Evolutionary conservation across 2,797 vertebrate species (phyloP).

Genomic region (Takifugu rubripes): DNA sequence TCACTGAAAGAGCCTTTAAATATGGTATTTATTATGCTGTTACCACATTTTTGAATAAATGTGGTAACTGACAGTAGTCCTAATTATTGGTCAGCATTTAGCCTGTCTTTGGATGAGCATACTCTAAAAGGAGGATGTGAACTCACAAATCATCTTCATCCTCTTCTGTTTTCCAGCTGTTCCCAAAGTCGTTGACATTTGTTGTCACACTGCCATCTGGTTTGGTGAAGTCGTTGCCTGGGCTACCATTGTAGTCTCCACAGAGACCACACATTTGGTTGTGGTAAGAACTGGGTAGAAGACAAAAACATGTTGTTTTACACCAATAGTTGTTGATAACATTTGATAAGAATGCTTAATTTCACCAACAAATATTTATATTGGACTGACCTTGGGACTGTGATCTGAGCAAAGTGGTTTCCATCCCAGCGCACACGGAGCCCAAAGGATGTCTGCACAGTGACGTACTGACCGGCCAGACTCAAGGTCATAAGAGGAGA

Average conservation of each 20-base stretch:
- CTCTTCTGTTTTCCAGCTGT: conserved; percentile 33
- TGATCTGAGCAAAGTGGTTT: conserved; percentile 76
- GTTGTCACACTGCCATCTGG: conserved; percentile 60
- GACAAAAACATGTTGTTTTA: not conserved
- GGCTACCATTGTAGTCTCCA: conserved; percentile 76
- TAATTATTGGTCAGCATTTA: too few species aligned
- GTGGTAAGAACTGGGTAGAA: conserved; percentile 62
- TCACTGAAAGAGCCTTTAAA: too few species aligned
- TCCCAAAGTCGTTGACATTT: conserved; percentile 64
- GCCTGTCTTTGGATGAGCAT: too few species aligned
- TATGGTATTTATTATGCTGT: too few species aligned
- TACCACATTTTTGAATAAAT: too few species aligned
- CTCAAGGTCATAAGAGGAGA: conserved; percentile 65
- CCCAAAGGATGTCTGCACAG: conserved; percentile 73
- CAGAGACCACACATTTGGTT: conserved; percentile 81
- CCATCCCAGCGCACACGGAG: conserved; percentile 81
- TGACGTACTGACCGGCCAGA: conserved; percentile 77
- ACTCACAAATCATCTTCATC: conserved; percentile 76
- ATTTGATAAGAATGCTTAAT: not conserved
- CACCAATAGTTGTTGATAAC: too few species aligned
- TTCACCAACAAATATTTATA: not conserved
- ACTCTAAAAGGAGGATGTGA: not conserved
- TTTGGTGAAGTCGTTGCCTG: conserved; percentile 73
- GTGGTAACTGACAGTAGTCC: too few species aligned
- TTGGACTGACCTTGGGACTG: conserved; percentile 73